phyloP scores from a whole-genome alignment of 2,797 vertebrate genomes.

The Peromyscus eremicus region DNA sequence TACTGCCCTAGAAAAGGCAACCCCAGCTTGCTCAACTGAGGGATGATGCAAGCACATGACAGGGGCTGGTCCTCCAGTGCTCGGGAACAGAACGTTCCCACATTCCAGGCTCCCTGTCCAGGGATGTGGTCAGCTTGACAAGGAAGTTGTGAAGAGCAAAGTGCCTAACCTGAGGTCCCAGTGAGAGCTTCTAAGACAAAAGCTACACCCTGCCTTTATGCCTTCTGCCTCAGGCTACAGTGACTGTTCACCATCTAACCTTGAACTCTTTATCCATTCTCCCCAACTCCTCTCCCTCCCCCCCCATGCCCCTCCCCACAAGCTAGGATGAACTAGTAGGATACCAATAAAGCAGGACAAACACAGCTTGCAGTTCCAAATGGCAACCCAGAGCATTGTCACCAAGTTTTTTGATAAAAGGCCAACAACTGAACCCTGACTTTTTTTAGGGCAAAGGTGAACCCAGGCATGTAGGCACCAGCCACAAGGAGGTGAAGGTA shows the following conservation, averaged over 20 bases:
- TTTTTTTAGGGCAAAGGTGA: background rate
- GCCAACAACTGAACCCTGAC: background rate
- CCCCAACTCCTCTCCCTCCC: background rate
- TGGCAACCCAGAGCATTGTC: background rate
- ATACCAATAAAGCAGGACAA: background rate
- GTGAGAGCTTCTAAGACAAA: background rate
- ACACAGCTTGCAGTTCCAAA: background rate
- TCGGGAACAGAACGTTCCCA: conserved; percentile 33
- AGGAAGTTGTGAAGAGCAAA: background rate
- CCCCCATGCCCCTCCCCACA: too few relatives aligned
- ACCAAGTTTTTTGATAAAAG: background rate
- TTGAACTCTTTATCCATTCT: background rate
- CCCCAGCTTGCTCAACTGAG: conserved; percentile 6
- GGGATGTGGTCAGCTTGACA: background rate
- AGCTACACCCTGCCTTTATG: background rate
- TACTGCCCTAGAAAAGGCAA: conserved; percentile 30
- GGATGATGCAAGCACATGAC: conserved; percentile 50
- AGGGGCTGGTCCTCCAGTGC: conserved; percentile 42
- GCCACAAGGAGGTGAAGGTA: background rate
- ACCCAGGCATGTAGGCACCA: background rate
- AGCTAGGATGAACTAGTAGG: background rate
- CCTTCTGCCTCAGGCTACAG: background rate
- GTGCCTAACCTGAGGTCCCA: background rate
- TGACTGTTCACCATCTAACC: background rate
- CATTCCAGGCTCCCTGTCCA: background rate